Base-by-base conservation (phyloP, 2,797 vertebrate genomes). In the Gymnocypris eckloni region DNA sequence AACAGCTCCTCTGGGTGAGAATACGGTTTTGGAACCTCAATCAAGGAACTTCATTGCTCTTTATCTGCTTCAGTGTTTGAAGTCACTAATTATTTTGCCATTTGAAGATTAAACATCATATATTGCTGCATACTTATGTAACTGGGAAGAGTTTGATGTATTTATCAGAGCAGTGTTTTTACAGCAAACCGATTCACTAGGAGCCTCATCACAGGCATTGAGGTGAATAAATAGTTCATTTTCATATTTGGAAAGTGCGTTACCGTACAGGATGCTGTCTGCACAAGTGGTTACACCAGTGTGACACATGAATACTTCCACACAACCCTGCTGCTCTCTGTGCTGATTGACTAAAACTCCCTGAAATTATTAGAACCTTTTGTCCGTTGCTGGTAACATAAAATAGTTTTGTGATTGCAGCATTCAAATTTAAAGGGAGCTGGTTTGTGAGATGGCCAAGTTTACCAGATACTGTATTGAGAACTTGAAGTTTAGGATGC, bases 141-240 rank as follows among this genome's bases (percentile, higher is more conserved):
- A 76, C 15, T 39, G 66, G 28, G 33, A 39, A 50, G 41, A 61
- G 11, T 67, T 39, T 11, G 70, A 59, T 22, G 28, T 70, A 87
- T 89, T 79, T 80, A 87, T 86, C 83, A 56, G 37, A 86, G 80
- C 77, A 90, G 83, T 88, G 82, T 87, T 90, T 81, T 84, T 79
- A 54, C 71, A 75, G 25, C 39, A 18, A 13, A 56, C 37, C 13
- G 12, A 52, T 77, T 82, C 71, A 54, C 78, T 45, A 43, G 12
- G 11, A 77, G 69, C 73, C 18, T 50, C 28, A 11, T 52, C 22
- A 78, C 28, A 50, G 61, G 41, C 22, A 20, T 72, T 16, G 20
- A 25, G 75, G 71, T 85, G 66, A 83, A 72, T 48, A 50, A 18
- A 67, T 54, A 20, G 16, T 69, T 69, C 7, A 78, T 69, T 67